Evolutionary conservation across 2,888 invertebrate species (phyloP).

Genomic region (Xestia ashworthii): DNA sequence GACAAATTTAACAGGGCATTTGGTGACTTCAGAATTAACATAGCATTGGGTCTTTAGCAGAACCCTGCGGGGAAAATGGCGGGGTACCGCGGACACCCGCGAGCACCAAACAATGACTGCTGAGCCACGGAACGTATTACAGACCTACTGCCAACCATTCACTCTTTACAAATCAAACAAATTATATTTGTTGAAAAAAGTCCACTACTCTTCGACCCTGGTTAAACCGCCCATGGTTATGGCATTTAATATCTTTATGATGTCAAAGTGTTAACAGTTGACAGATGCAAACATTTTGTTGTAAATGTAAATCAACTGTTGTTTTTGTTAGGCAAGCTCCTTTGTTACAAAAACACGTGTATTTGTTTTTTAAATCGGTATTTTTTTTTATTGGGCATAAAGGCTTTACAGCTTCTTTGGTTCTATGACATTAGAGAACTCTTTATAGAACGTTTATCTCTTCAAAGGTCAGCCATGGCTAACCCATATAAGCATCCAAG

Average conservation of each 20-base stretch:
- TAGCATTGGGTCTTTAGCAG: slow-evolving; percentile 85
- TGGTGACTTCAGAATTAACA: slow-evolving; percentile 85
- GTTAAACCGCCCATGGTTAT: slow-evolving; percentile 68
- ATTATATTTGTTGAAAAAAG: slow-evolving; percentile 88
- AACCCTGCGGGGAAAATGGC: slow-evolving; percentile 88
- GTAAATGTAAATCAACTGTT: slow-evolving; percentile 37
- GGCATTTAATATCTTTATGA: slow-evolving; percentile 62
- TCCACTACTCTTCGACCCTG: slow-evolving; percentile 79
- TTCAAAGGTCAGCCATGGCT: not conserved
- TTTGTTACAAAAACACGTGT: slow-evolving; percentile 43
- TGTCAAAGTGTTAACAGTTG: slow-evolving; percentile 55
- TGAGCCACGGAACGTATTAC: slow-evolving; percentile 73
- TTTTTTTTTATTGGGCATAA: not conserved
- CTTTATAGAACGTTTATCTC: not conserved
- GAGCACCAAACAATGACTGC: slow-evolving; percentile 83
- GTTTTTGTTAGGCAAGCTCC: slow-evolving; percentile 37
- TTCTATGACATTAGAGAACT: not conserved
- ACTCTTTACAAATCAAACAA: slow-evolving; percentile 89
- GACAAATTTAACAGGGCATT: slow-evolving; percentile 83
- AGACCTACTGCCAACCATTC: slow-evolving; percentile 81
- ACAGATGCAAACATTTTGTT: slow-evolving; percentile 57
- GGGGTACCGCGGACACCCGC: slow-evolving; percentile 88
- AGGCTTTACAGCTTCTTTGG: not conserved
- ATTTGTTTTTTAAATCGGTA: slow-evolving; percentile 1
- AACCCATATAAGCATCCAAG: not conserved